Base-by-base conservation (phyloP, 2,113 vertebrate genomes). In the Planiliza haematocheilus region DNA sequence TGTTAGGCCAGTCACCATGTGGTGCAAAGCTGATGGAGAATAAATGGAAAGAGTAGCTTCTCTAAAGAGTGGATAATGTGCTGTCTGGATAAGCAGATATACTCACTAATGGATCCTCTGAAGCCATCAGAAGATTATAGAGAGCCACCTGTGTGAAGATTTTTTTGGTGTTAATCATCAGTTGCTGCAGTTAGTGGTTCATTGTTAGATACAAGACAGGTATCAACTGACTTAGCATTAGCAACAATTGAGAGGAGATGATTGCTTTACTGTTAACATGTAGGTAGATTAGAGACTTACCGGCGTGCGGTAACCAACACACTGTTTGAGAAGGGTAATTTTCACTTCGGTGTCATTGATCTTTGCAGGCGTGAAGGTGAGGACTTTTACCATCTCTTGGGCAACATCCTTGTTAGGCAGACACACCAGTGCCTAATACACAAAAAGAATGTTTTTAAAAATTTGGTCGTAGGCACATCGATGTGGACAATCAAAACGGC, bases 41-140 rank as follows among this genome's bases (percentile, higher is more conserved):
- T n/a, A n/a, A n/a, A n/a, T n/a, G n/a, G n/a, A n/a, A n/a, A n/a
- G n/a, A n/a, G n/a, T n/a, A n/a, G n/a, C n/a, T n/a, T n/a, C n/a
- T n/a, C n/a, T n/a, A n/a, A n/a, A n/a, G n/a, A n/a, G n/a, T n/a
- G n/a, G n/a, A n/a, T n/a, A n/a, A n/a, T n/a, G n/a, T n/a, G n/a
- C n/a, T n/a, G n/a, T n/a, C n/a, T n/a, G n/a, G n/a, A 55, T 13
- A 36, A 55, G 7, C 30, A 42, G 1, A 20, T 38, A 18, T 58
- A 89, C 88, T 91, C 66, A 92, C 89, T 16, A 48, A 46, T 30
- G 68, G 76, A n/a, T 90, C 71, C 7, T 3, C 9, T 38, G 77
- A 63, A 50, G 72, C 69, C 74, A 85, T 91, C 46, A 93, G 56
- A 1, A 89, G 69, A 45, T 92, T 91, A 79, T 91, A 93, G 8